A percentile compares a stretch with the other conserved stretches of the same genome.
Conservation (phyloP, 92 coral and sea anemone species). For the Epizoanthus stellaris region DNA sequence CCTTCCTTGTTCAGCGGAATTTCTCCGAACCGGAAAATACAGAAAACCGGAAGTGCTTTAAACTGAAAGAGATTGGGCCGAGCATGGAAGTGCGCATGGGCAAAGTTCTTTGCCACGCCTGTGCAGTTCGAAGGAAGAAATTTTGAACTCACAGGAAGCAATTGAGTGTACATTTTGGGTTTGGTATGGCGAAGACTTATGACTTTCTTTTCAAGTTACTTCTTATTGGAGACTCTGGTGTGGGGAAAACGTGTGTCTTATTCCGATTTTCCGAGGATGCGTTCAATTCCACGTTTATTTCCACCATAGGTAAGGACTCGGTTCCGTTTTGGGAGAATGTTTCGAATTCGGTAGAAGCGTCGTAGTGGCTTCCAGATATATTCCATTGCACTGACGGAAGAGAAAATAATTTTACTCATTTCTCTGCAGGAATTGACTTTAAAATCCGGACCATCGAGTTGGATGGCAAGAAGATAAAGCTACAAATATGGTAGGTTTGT, state of each 20-base stretch:
- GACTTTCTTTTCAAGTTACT: slow-evolving; percentile 98
- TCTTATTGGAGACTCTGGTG: slow-evolving; percentile 98
- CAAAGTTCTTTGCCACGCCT: slow-evolving; percentile 89
- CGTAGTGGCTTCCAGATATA: slow-evolving; percentile 30
- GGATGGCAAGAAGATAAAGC: slow-evolving; percentile 98
- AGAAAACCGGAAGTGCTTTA: not conserved
- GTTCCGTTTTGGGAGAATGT: not conserved
- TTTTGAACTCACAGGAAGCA: slow-evolving; percentile 48
- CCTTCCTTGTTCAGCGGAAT: not conserved
- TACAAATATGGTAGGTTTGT: slow-evolving; percentile 92
- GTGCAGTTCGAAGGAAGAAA: slow-evolving; percentile 70
- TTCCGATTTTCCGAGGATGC: slow-evolving; percentile 99
- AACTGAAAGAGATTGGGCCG: not conserved
- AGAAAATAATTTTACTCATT: slow-evolving; percentile 36
- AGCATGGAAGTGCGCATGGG: slow-evolving; percentile 57
- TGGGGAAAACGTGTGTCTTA: slow-evolving; percentile 94
- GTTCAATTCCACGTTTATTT: slow-evolving; percentile 95
- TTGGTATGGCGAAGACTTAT: slow-evolving; percentile 96
- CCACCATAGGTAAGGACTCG: slow-evolving; percentile 88
- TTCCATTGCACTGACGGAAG: slow-evolving; percentile 5
- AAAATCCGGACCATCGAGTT: slow-evolving; percentile 95
- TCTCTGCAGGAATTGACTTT: slow-evolving; percentile 92
- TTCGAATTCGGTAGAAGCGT: not conserved
- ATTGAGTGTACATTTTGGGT: slow-evolving; percentile 8
- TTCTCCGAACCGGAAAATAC: not conserved